Evolutionary conservation across 2,888 invertebrate genomes (phyloP).

Genomic region (Tethea ocularis): DNA sequence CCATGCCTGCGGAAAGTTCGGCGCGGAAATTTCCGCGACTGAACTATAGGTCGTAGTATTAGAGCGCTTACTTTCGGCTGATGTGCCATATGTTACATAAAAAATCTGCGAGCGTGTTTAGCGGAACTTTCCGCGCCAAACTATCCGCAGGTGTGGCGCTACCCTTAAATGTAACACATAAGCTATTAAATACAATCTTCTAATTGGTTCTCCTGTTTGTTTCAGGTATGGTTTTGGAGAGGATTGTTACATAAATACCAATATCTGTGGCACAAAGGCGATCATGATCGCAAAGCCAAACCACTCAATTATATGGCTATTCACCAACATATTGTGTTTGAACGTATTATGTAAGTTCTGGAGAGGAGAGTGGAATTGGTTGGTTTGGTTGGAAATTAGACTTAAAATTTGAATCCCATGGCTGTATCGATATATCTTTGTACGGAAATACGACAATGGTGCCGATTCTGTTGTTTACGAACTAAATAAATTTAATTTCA

Average conservation of each 20-base stretch:
- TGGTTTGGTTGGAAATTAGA: not conserved
- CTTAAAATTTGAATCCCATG: not conserved
- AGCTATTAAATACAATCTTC: not conserved
- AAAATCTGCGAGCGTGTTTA: too few species aligned
- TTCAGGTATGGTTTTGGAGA: conserved; percentile 11
- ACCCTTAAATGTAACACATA: not conserved
- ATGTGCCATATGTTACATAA: too few species aligned
- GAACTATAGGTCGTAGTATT: too few species aligned
- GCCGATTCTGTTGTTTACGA: too few species aligned
- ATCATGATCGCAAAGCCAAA: not conserved
- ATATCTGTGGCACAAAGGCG: not conserved
- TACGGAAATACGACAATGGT: too few species aligned
- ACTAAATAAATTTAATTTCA: too few species aligned
- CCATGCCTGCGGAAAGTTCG: too few species aligned
- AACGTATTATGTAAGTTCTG: not conserved
- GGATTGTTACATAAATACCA: not conserved
- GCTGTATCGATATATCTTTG: too few species aligned
- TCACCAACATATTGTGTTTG: not conserved
- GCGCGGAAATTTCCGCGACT: too few species aligned
- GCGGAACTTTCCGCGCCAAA: too few species aligned
- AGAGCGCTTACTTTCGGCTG: too few species aligned
- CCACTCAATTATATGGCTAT: not conserved
- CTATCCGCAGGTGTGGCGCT: too few species aligned
- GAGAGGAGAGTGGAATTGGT: not conserved
- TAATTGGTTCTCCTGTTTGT: conserved; percentile 9